These are phyloP conservation scores for Sinhomidia bicolor DNA, from an alignment of 2,888 invertebrate species.

Conservation along the genomic window DNA sequence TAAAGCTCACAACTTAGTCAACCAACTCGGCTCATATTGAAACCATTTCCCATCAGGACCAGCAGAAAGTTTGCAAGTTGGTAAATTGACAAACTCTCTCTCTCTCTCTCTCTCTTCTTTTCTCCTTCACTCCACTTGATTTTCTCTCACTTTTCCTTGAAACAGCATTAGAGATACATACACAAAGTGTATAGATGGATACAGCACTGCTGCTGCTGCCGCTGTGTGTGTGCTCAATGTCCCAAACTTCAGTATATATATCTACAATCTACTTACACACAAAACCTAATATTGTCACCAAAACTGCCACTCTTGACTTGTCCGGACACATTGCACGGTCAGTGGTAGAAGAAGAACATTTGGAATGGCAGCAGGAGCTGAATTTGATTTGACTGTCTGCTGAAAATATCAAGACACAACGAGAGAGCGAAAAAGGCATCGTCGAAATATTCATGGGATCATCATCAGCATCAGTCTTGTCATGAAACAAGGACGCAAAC, in stretches of 20 bases:
- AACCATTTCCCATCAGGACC: slow-evolving; percentile 71
- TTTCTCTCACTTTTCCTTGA: neutral
- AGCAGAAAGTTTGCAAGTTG: slow-evolving; percentile 68
- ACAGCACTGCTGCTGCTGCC: slow-evolving; percentile 7
- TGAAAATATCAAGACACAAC: slow-evolving; percentile 47
- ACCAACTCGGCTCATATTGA: slow-evolving; percentile 66
- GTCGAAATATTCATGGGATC: slow-evolving; percentile 36
- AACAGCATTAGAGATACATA: neutral
- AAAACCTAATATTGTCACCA: slow-evolving; percentile 50
- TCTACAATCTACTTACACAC: neutral
- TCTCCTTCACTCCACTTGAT: slow-evolving; percentile 45
- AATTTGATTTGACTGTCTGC: slow-evolving; percentile 61
- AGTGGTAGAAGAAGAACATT: neutral
- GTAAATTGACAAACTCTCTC: slow-evolving; percentile 68
- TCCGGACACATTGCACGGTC: slow-evolving; percentile 53
- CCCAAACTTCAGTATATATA: no score
- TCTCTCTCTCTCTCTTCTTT: neutral
- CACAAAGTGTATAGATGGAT: neutral
- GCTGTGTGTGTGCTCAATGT: no score
- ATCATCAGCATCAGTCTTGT: slow-evolving; percentile 18
- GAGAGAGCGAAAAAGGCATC: slow-evolving; percentile 4
- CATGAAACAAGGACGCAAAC: slow-evolving; percentile 39
- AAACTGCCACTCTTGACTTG: slow-evolving; percentile 68
- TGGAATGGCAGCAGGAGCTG: slow-evolving; percentile 62
- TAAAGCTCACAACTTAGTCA: slow-evolving; percentile 57